These are phyloP conservation scores for Brachionus paranguensis DNA, from an alignment of 1,140 invertebrate species.

Conservation along the genomic window DNA sequence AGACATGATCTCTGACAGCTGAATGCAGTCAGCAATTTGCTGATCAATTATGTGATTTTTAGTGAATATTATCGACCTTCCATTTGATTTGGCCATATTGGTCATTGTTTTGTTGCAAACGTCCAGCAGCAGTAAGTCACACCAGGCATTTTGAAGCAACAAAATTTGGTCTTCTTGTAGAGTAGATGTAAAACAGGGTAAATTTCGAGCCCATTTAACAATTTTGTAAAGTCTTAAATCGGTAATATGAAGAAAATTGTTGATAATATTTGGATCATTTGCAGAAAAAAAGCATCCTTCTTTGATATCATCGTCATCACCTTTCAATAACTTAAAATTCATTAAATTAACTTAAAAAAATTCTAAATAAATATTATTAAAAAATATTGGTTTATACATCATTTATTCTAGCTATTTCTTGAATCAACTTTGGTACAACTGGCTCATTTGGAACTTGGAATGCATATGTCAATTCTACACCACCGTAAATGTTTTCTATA, in stretches of 20 bases:
- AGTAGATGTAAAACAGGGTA: slow-evolving; percentile 75
- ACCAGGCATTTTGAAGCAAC: slow-evolving; percentile 92
- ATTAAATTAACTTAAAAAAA: background rate
- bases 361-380: background rate
- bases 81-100: slow-evolving; percentile 68
- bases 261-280: slow-evolving; percentile 43
- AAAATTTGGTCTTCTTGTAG: slow-evolving; percentile 82
- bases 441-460: slow-evolving; percentile 40
- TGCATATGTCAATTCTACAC: slow-evolving; percentile 37
- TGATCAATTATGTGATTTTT: slow-evolving; percentile 61
- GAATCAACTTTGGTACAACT: slow-evolving; percentile 18
- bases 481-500: slow-evolving; percentile 39
- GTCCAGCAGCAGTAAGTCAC: slow-evolving; percentile 77
- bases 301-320: slow-evolving; percentile 47
- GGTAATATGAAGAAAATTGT: slow-evolving; percentile 61
- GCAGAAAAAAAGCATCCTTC: slow-evolving; percentile 42
- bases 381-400: background rate
- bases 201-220: slow-evolving; percentile 94
- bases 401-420: slow-evolving; percentile 36
- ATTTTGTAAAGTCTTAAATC: slow-evolving; percentile 93
- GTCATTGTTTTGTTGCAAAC: slow-evolving; percentile 57
- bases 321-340: slow-evolving; percentile 46
- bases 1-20: slow-evolving; percentile 46
- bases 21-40: slow-evolving; percentile 59
- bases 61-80: slow-evolving; percentile 68